phyloP scores from a whole-genome alignment of 1,140 invertebrate species.

The Neodiprion fabricii region DNA sequence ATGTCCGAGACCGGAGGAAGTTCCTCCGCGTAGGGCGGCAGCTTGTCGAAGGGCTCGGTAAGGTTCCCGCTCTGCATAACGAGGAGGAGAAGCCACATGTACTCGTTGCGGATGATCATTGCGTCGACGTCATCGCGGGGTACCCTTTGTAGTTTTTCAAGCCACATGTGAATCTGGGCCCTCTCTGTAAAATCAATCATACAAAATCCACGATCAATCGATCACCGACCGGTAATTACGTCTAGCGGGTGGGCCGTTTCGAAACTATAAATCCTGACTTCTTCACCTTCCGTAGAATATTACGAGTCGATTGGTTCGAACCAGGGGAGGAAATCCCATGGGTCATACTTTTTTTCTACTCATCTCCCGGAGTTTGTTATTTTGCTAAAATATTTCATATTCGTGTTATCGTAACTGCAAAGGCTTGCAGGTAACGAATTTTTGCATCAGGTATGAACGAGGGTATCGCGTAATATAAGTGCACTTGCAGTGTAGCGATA shows the following conservation, averaged over 20 bases:
- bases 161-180: slow-evolving; percentile 42
- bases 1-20: slow-evolving; percentile 42
- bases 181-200: slow-evolving; percentile 39
- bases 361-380: background rate
- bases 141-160: slow-evolving; percentile 45
- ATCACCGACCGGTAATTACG: background rate
- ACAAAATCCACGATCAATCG: background rate
- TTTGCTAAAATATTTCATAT: too few relatives aligned
- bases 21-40: slow-evolving; percentile 37
- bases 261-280: background rate
- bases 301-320: background rate
- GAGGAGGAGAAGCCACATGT: slow-evolving; percentile 56
- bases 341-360: background rate
- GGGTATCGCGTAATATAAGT: too few relatives aligned
- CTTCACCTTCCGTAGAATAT: background rate
- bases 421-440: too few relatives aligned
- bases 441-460: too few relatives aligned
- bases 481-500: too few relatives aligned
- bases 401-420: too few relatives aligned
- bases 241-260: background rate
- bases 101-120: slow-evolving; percentile 48
- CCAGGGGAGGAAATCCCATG: background rate
- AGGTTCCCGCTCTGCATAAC: slow-evolving; percentile 50
- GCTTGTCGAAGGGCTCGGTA: slow-evolving; percentile 47
- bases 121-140: slow-evolving; percentile 34